Conservation (phyloP, 1,140 invertebrate species). For the Danaus melanippus region DNA sequence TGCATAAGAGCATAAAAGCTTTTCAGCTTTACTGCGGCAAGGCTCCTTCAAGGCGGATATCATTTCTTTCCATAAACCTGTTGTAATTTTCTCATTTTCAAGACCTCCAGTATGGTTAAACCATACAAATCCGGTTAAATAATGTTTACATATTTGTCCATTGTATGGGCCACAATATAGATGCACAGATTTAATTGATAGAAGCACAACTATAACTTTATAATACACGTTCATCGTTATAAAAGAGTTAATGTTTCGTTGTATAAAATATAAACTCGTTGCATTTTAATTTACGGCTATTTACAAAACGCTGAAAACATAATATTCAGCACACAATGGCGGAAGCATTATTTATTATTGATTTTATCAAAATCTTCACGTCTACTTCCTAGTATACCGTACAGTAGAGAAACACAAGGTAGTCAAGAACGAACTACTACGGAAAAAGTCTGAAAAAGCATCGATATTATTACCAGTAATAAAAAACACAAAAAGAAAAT, state of each 20-base stretch:
- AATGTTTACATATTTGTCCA: conserved; percentile 89
- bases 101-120: conserved; percentile 84
- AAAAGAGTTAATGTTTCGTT: conserved; percentile 28
- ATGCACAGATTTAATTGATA: conserved; percentile 56
- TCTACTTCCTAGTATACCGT: conserved; percentile 12
- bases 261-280: conserved; percentile 33
- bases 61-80: conserved; percentile 87
- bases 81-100: conserved; percentile 88
- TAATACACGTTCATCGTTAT: conserved; percentile 34
- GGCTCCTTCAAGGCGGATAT: conserved; percentile 84
- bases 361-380: conserved; percentile 48
- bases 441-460: too few relatives aligned
- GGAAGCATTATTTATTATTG: conserved; percentile 65
- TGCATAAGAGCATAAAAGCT: conserved; percentile 91
- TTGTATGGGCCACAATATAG: conserved; percentile 87
- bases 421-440: neutral
- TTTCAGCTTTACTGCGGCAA: conserved; percentile 89
- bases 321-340: conserved; percentile 57
- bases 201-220: conserved; percentile 40
- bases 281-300: conserved; percentile 50
- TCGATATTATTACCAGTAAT: too few relatives aligned
- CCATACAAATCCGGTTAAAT: conserved; percentile 86
- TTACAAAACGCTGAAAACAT: conserved; percentile 37
- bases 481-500: too few relatives aligned
- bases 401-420: conserved; percentile 14